Evolutionary conservation across 2,888 invertebrate genomes (phyloP), one percentile per base, ranked within the genome.

Genomic region (Polymixis flavicincta): DNA sequence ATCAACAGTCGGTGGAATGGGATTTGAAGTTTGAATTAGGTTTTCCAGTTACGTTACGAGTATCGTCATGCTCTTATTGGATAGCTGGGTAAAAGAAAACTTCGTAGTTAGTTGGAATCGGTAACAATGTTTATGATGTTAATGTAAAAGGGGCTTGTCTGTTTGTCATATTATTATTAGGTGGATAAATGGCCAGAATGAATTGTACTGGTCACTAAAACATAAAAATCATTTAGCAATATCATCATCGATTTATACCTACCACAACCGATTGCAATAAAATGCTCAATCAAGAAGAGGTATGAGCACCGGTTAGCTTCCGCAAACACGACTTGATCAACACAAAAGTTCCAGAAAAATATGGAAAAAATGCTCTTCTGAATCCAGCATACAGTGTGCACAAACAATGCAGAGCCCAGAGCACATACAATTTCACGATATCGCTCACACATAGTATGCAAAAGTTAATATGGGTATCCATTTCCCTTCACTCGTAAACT

Each of bases 401-500:
- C 19, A 80, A 74, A 80, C 50, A 63, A 81, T 64, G 48, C 55
- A 52, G 50, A 74, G 22, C 8, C 1, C n/a, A 48, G 37, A 32
- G 32, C 13, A 63, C 22, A 76, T 60, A 76, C n/a, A 25, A 75
- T 78, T 78, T 61, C 42, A 79, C 48, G 70, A 72, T 79, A 72
- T 74, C 66, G 65, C 74, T 76, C 78, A 70, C 54, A 73, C 60
- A 45, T 69, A 73, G 48, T 73, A 75, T 68, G 64, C 80, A 64
- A 75, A 82, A 82, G 74, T 86, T 86, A 84, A 82, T 86, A 86
- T 68, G 75, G 73, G 69, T 79, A 74, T 86, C 76, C 79, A 76
- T 87, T 83, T 79, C 82, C 76, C 59, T 70, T 73, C 67, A 64
- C 70, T 87, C 84, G 78, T 86, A 87, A 82, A 87, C 74, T 76